These are phyloP conservation scores for Thereva unica DNA, from an alignment of 2,888 invertebrate genomes.

Conservation along the genomic window DNA sequence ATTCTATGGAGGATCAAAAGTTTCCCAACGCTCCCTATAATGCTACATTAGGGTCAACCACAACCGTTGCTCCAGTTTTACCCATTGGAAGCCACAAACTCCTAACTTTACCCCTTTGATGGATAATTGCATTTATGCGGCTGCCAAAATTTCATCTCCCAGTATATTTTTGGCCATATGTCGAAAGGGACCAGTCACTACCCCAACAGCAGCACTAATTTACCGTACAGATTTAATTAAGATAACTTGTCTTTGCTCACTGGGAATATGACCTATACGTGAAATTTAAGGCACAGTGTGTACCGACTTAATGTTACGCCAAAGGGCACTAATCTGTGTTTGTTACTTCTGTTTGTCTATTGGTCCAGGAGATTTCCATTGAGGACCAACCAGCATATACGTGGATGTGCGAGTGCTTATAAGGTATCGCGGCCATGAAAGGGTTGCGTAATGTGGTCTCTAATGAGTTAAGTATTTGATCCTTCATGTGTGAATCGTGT, in stretches of 20 bases:
- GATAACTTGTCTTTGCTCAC: conserved; percentile 31
- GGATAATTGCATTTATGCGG: conserved; percentile 32
- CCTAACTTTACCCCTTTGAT: conserved; percentile 31
- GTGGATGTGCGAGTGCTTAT: too few species aligned
- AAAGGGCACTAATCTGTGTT: too few species aligned
- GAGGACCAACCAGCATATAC: too few species aligned
- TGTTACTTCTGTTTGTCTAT: too few species aligned
- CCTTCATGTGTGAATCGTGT: too few species aligned
- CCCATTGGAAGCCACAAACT: conserved; percentile 32
- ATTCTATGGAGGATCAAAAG: too few species aligned
- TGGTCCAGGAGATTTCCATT: too few species aligned
- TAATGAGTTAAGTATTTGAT: too few species aligned
- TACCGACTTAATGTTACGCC: too few species aligned
- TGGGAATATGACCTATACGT: conserved; percentile 22
- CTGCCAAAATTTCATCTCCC: conserved; percentile 30
- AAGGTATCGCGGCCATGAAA: too few species aligned
- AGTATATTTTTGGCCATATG: conserved; percentile 28
- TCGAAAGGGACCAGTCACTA: conserved; percentile 28
- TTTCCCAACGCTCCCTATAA: conserved; percentile 1
- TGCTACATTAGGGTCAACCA: conserved; percentile 33
- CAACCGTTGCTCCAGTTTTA: conserved; percentile 25
- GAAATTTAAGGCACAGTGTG: background rate
- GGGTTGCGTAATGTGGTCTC: too few species aligned
- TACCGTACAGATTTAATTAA: conserved; percentile 39
- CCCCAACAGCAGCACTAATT: conserved; percentile 27